Base-by-base conservation (phyloP, 1,140 invertebrate genomes). In the Tetramorium parvispinum region DNA sequence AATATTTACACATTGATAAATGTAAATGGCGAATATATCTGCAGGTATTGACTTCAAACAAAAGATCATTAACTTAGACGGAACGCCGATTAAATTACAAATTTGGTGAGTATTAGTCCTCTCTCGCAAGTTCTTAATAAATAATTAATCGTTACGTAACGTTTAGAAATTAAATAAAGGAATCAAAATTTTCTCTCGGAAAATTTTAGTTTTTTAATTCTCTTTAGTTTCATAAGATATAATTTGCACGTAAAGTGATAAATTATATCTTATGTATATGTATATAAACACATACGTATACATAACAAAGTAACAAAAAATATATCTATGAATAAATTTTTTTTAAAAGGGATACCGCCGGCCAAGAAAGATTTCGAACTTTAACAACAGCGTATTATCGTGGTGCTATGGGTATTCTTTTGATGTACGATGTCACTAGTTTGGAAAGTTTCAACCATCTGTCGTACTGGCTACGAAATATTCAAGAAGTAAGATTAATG, bases 21-120 rank as follows among this genome's bases (percentile, higher is more conserved):
- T 68, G 8, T 79, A 27, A 85, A 76, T 53, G 32, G 55, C 21
- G 61, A 68, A 89, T 85, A 51, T 87, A 10, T 83, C 95, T 95
- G 57, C 94, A 98, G 98, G 98, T 88, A 98, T 98, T 93, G 98
- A 98, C 95, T 98, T 98, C 93, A 98, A 98, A 95, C 98, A 98
- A 94, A 98, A 98, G 95, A 97, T 98, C 83, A 97, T 98, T 88
- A 97, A 98, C 93, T 95, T 98, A 87, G 97, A 98, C 94, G 98
- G 98, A 4, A 97, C 97, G 75, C 97, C 97, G 76, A 97, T 98
- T 82, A 98, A 98, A 94, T 95, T 98, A 65, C 98, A 98, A 95
- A 98, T 98, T 93, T 98, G 98, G 98, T 98, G 97, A 95, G 97
- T 97, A 66, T 13, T 21, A 57, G 11, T 16, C 21, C 4, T 43